phyloP scores from a whole-genome alignment of 2,797 vertebrate genomes.

The Lophius americanus region DNA sequence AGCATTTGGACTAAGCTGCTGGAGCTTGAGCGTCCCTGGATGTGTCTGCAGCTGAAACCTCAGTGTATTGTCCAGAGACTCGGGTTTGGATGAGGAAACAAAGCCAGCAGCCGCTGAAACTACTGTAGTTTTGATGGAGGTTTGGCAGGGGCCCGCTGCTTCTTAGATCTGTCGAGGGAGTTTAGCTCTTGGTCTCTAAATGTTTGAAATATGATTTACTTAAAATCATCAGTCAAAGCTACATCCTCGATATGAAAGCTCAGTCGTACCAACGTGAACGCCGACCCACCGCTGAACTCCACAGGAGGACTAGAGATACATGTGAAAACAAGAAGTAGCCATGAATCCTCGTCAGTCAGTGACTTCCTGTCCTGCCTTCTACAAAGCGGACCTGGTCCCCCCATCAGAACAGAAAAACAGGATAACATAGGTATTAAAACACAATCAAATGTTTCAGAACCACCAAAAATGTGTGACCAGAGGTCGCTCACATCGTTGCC shows the following conservation, averaged over 20 bases:
- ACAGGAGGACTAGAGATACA: constrained; percentile 28
- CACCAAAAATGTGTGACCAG: constrained; percentile 5
- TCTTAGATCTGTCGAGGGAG: constrained; percentile 34
- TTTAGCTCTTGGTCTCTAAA: constrained; percentile 11
- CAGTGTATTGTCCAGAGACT: constrained; percentile 55
- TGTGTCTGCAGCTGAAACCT: constrained; percentile 52
- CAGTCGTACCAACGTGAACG: constrained; percentile 10
- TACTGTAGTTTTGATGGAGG: constrained; percentile 47
- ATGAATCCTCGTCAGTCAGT: constrained; percentile 60
- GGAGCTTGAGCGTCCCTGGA: constrained; percentile 60
- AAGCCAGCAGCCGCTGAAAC: constrained; percentile 53
- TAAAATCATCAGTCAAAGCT: too few species aligned
- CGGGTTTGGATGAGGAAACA: constrained; percentile 48
- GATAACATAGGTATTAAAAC: constrained; percentile 52
- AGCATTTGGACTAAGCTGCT: constrained; percentile 60
- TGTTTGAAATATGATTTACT: not conserved
- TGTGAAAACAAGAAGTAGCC: constrained; percentile 59
- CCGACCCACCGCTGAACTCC: constrained; percentile 52
- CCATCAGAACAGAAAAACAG: constrained; percentile 31
- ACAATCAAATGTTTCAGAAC: constrained; percentile 33
- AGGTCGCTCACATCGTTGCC: constrained; percentile 3
- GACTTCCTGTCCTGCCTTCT: constrained; percentile 55
- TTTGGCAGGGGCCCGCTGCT: constrained; percentile 34
- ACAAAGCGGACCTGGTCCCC: constrained; percentile 16
- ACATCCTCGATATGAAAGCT: constrained; percentile 3